Evolutionary conservation across 2,113 vertebrate species (phyloP).

Genomic region (rabbit (Oryctolagus cuniculus)): mOryCun1.1 NC_091452.1:3037001-3037500

Average conservation of each 20-base stretch:
- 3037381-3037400: no score
- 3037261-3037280: accelerated
- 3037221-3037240: background rate
- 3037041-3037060: no score
- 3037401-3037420: background rate
- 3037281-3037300: accelerated
- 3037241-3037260: background rate
- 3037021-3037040: no score
- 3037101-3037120: no score
- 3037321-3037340: background rate
- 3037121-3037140: no score
- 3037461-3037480: background rate
- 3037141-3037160: no score
- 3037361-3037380: no score
- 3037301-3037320: accelerated
- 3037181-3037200: no score
- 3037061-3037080: background rate
- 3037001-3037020: no score
- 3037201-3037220: accelerated
- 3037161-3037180: background rate
- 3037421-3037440: background rate
- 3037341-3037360: no score
- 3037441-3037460: background rate
- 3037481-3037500: no score
- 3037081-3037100: background rate